phyloP scores from a whole-genome alignment of 2,113 vertebrate genomes.

The Lophura nycthemera region DNA sequence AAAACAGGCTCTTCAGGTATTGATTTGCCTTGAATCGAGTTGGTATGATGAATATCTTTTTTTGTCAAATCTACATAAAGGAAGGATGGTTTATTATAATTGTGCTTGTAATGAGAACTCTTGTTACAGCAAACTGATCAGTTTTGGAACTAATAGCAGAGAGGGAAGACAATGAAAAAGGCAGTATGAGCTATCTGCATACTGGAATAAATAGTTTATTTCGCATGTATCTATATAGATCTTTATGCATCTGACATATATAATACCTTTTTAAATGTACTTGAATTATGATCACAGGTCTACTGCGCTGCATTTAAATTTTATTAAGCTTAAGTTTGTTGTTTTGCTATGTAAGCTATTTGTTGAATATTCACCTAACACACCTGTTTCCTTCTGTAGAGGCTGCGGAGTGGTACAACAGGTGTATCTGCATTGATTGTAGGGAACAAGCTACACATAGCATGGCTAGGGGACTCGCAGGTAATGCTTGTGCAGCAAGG shows the following conservation, averaged over 20 bases:
- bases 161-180: background rate
- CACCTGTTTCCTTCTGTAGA: constrained; percentile 68
- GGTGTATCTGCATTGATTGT: constrained; percentile 86
- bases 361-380: background rate
- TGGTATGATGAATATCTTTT: background rate
- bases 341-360: background rate
- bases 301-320: background rate
- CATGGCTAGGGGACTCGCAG: constrained; percentile 96
- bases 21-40: background rate
- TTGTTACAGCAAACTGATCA: background rate
- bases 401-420: constrained; percentile 91
- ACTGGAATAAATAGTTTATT: background rate
- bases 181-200: background rate
- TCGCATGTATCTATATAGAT: background rate
- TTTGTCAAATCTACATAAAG: background rate
- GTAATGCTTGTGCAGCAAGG: constrained; percentile 87
- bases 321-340: background rate
- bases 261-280: background rate
- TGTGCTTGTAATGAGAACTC: background rate
- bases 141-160: background rate
- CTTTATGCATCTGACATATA: background rate
- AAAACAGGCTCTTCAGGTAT: background rate
- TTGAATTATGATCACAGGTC: background rate
- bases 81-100: background rate
- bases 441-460: constrained; percentile 81